Evolutionary conservation across 2,113 vertebrate species (phyloP), one percentile per base, ranked within the genome.

Genomic region (Heterochromis multidens): DNA sequence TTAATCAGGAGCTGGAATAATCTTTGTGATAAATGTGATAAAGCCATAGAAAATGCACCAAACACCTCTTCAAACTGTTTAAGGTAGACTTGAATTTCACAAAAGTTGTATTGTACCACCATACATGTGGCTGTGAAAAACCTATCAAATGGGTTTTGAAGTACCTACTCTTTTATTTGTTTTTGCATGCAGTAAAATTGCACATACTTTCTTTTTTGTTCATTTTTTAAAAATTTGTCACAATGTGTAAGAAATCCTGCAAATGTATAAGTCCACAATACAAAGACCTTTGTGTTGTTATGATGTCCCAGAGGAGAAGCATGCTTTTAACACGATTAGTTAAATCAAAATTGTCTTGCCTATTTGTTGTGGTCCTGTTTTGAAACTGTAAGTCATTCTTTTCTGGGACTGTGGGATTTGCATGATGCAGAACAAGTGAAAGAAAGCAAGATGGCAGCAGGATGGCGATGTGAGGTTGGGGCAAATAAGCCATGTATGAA

Each of bases 401-500:
- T 52, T 74, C 46, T 74, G 70, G 27, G 70, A 3, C 70, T 33
- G 27, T 33, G 17, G 21, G 11, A 2, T 74, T 54, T 54, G 23
- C 46, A 74, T 74, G 61, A 78, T 70, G 65, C 79, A 81, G 80
- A 85, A 81, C 25, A 80, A 61, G 49, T 23, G 63, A 40, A 25
- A 70, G 46, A 84, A 57, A 63, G 56, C 4, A 17, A 67, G 56
- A 58, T 4, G 9, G 35, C 46, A 79, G 35, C 29, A 77, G 40
- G 25, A 83, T 40, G 29, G 84, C 65, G 78, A 79, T 76, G 83
- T 80, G 72, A 89, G 63, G 46, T 37, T 43, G 21, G 49, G 61
- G 52, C 76, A 89, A 81, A 92, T 88, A 91, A 92, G 86, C 88
- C 79, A 80, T 35, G 86, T 93, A 84, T 87, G 90, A 95, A 93